These are phyloP conservation scores for Nebria salina DNA, from an alignment of 2,888 invertebrate genomes.

Conservation along the genomic window DNA sequence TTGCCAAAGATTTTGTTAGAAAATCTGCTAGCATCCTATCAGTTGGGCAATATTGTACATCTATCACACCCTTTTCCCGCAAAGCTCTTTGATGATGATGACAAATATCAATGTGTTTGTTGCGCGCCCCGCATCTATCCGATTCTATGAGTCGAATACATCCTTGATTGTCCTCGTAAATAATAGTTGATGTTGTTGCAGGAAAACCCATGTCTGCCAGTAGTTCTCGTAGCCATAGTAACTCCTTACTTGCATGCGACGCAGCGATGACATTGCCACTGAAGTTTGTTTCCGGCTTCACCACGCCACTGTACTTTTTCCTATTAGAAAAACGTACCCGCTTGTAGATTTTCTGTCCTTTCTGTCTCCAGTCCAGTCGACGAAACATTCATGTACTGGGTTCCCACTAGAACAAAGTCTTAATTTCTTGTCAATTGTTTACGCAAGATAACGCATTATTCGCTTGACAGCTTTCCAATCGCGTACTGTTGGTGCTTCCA, in stretches of 20 bases:
- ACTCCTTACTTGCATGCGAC: slow-evolving; percentile 50
- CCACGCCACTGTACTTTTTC: slow-evolving; percentile 48
- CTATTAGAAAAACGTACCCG: slow-evolving; percentile 34
- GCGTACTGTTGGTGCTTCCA: slow-evolving; percentile 49
- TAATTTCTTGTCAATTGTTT: slow-evolving; percentile 19
- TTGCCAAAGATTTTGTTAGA: slow-evolving; percentile 42
- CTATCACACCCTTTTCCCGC: slow-evolving; percentile 32
- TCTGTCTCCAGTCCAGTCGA: slow-evolving; percentile 55
- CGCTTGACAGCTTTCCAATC: slow-evolving; percentile 54
- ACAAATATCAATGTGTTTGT: slow-evolving; percentile 46
- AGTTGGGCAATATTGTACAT: slow-evolving; percentile 51
- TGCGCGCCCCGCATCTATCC: slow-evolving; percentile 24
- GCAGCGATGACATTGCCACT: slow-evolving; percentile 52
- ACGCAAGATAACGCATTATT: slow-evolving; percentile 38
- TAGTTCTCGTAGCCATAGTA: slow-evolving; percentile 45
- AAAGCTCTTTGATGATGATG: slow-evolving; percentile 20
- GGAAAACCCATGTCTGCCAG: slow-evolving; percentile 27
- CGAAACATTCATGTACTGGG: slow-evolving; percentile 49
- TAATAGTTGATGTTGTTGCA: slow-evolving; percentile 21
- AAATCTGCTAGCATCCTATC: slow-evolving; percentile 52
- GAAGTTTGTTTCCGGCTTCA: slow-evolving; percentile 53
- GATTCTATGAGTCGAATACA: slow-evolving; percentile 31
- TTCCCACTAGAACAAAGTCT: not conserved
- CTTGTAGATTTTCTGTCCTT: slow-evolving; percentile 46
- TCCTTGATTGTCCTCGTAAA: slow-evolving; percentile 48